A percentile compares a stretch with the other conserved stretches of the same genome.
These are phyloP conservation scores for Gobio occitaniae DNA, from an alignment of 2,797 vertebrate genomes.

Conservation along the genomic window DNA sequence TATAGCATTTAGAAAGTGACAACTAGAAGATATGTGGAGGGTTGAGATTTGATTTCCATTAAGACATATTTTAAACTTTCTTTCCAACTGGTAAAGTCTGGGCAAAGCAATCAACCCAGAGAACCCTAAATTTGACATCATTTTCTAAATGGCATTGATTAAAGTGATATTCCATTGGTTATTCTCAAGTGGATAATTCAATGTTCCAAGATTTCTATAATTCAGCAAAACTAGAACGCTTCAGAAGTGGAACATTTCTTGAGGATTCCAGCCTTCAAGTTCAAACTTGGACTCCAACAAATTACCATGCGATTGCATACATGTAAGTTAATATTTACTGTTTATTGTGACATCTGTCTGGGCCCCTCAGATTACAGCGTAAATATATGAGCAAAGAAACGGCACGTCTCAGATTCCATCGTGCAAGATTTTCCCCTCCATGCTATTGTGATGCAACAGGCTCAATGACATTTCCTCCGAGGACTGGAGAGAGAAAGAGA, in stretches of 20 bases:
- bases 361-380: neutral
- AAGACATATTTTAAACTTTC: neutral
- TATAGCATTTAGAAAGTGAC: neutral
- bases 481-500: slow-evolving; percentile 43
- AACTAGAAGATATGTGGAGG: neutral
- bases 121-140: neutral
- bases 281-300: neutral
- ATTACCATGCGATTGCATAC: neutral
- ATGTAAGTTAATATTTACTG: neutral
- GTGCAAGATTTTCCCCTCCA: neutral
- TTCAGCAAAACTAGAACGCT: neutral
- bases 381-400: neutral
- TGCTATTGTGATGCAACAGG: slow-evolving; percentile 39
- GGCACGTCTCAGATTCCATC: slow-evolving; percentile 21
- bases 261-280: neutral
- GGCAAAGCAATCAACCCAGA: neutral
- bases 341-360: slow-evolving; percentile 13
- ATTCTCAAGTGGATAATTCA: neutral
- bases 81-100: neutral
- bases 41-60: no score
- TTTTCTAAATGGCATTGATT: neutral
- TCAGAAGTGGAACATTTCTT: neutral
- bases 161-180: neutral
- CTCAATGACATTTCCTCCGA: slow-evolving; percentile 53
- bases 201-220: neutral